These are phyloP conservation scores for Opisthocomus hoazin DNA, from an alignment of 2,113 vertebrate genomes.

Conservation along the genomic window DNA sequence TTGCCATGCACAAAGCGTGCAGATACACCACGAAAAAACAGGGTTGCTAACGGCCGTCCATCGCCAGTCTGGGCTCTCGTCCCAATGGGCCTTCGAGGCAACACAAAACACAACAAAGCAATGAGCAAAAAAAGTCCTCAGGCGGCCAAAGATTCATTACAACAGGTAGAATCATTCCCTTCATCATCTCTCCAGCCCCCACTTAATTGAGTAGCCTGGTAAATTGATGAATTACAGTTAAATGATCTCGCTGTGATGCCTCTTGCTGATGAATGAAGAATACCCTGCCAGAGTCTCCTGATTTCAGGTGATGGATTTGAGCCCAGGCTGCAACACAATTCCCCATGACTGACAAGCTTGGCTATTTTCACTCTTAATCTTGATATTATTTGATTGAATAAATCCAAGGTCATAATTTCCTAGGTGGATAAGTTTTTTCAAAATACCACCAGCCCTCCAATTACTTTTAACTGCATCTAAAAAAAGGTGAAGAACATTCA, in stretches of 20 bases:
- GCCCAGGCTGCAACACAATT: background rate
- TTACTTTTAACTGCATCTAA: background rate
- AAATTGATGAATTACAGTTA: conserved; percentile 39
- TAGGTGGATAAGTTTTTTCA: background rate
- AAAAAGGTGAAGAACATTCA: background rate
- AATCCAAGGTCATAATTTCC: conserved; percentile 31
- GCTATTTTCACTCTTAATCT: conserved; percentile 37
- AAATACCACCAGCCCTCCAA: background rate
- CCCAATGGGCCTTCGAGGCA: background rate
- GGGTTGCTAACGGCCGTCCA: fast-evolving
- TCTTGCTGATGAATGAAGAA: conserved; percentile 32
- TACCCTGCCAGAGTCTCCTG: background rate
- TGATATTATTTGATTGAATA: conserved; percentile 26
- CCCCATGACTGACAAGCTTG: conserved; percentile 15
- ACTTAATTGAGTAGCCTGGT: background rate
- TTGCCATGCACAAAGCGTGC: background rate
- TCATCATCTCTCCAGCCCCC: background rate
- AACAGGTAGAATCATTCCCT: background rate
- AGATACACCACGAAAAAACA: background rate
- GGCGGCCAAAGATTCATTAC: background rate
- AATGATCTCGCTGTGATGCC: conserved; percentile 22
- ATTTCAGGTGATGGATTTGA: conserved; percentile 43
- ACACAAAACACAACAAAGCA: background rate
- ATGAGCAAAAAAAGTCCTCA: background rate
- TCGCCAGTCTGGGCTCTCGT: fast-evolving